A percentile compares a stretch with the other conserved stretches of the same genome.
Conservation (phyloP, 2,888 invertebrate species). For the Cheilosia grossa region DNA sequence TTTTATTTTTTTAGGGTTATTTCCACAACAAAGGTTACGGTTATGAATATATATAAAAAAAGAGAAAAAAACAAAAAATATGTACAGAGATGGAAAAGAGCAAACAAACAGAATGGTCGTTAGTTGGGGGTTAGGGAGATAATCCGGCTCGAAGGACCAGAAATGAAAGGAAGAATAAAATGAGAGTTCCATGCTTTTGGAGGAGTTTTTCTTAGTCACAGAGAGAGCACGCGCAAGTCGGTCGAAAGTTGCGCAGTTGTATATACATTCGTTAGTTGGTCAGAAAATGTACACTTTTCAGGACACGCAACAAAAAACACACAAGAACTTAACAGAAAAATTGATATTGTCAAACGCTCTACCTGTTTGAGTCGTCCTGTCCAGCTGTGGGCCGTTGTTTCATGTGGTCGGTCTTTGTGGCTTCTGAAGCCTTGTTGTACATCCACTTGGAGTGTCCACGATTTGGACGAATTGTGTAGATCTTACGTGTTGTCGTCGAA, state of each 20-base stretch:
- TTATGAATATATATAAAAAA: slow-evolving; percentile 43
- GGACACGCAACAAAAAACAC: slow-evolving; percentile 67
- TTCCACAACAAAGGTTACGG: slow-evolving; percentile 64
- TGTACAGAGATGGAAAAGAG: slow-evolving; percentile 58
- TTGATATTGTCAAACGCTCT: slow-evolving; percentile 32
- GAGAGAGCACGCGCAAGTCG: slow-evolving; percentile 35
- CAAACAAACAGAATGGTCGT: slow-evolving; percentile 12
- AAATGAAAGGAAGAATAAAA: slow-evolving; percentile 21
- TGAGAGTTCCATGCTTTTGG: slow-evolving; percentile 49
- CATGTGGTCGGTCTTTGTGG: slow-evolving; percentile 79
- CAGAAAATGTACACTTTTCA: slow-evolving; percentile 18
- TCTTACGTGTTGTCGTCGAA: slow-evolving; percentile 81
- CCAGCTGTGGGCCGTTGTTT: slow-evolving; percentile 76
- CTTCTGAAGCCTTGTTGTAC: slow-evolving; percentile 82
- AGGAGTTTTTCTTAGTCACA: slow-evolving; percentile 60
- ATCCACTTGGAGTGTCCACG: slow-evolving; percentile 84
- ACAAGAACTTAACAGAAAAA: slow-evolving; percentile 47
- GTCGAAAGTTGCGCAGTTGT: slow-evolving; percentile 36
- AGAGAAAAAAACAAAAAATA: slow-evolving; percentile 47
- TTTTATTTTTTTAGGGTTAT: slow-evolving; percentile 57
- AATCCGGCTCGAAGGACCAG: slow-evolving; percentile 58
- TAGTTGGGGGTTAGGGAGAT: slow-evolving; percentile 40
- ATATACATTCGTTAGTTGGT: slow-evolving; percentile 69
- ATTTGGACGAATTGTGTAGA: slow-evolving; percentile 82
- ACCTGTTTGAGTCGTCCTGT: slow-evolving; percentile 66